Base-by-base conservation (phyloP, 2,888 invertebrate genomes). In the Tethea ocularis region DNA sequence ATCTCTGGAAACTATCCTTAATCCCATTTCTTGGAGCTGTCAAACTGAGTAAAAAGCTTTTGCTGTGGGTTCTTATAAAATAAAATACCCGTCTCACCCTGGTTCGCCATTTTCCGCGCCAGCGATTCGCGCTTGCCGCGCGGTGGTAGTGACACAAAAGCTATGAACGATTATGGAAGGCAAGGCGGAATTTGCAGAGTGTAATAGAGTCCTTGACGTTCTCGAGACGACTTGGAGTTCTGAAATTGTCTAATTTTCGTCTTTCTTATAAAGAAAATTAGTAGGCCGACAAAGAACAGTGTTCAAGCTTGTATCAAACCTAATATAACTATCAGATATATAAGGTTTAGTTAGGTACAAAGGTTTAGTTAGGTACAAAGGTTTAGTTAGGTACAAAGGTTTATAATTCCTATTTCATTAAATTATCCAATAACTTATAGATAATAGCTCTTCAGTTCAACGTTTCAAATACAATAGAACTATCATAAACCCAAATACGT, bases 91-190 rank as follows among this genome's bases (percentile, higher is more conserved):
- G 58, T 65, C 58, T 64, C 63, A 46, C 62, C 68, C 68, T 62
- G 61, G 62, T 70, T 67, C 69, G 74, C 75, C 72, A 84, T 86
- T 83, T 82, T 78, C 78, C 80, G 68, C 71, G 66, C 73, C 75
- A 77, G 72, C 75, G 72, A 67, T 57, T 70, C 58, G 60, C 46
- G 20, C 46, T 10, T 20, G 36, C 46, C 46, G 17, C 20, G 46
- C 46, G 7, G 26, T n/a, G 52, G 26, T n/a, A 17, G 71, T 62
- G 68, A 80, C 76, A 80, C 76, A 80, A 80, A 78, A 80, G 80
- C 77, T 71, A 65, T 62, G 70, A 64, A 63, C 80, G 77, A 75
- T 83, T 80, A 82, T 74, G 68, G 71, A 67, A 74, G 72, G 69
- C 68, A 66, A 71, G 69, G 67, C 67, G 62, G 71, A 72, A 68